Evolutionary conservation across 2,113 vertebrate species (phyloP).

Genomic region (Phylloscopus trochiloides): DNA sequence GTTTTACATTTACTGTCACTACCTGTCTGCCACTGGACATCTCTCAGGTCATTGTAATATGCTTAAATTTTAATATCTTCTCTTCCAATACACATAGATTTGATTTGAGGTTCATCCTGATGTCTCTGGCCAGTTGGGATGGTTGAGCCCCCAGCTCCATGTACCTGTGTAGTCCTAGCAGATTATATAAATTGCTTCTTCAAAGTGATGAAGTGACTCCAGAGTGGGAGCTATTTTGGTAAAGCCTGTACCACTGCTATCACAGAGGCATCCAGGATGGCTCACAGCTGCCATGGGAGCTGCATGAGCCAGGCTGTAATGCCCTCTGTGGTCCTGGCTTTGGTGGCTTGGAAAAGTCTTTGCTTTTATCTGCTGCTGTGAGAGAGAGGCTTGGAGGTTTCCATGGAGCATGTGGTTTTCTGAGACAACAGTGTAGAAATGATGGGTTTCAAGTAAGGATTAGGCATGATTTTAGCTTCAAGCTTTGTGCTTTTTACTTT

Average conservation of each 20-base stretch:
- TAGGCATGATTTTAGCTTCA: not conserved
- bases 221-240: not conserved
- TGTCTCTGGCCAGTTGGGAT: not conserved
- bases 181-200: not conserved
- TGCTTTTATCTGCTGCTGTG: not conserved
- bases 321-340: not conserved
- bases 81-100: not conserved
- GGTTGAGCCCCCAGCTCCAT: not conserved
- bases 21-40: not conserved
- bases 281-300: not conserved
- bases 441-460: not conserved
- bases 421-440: not conserved
- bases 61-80: not conserved
- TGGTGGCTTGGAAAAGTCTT: not conserved
- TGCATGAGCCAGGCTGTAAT: not conserved
- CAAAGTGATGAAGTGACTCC: not conserved
- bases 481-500: not conserved
- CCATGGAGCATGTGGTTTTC: not conserved
- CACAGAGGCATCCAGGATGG: not conserved
- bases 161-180: not conserved
- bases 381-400: not conserved
- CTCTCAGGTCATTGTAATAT: not conserved
- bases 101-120: not conserved
- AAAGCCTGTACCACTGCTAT: not conserved
- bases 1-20: not conserved